A percentile compares a stretch with the other conserved stretches of the same genome.
These are phyloP conservation scores for Limnephilus auricula DNA, from an alignment of 2,888 invertebrate genomes.

Conservation along the genomic window DNA sequence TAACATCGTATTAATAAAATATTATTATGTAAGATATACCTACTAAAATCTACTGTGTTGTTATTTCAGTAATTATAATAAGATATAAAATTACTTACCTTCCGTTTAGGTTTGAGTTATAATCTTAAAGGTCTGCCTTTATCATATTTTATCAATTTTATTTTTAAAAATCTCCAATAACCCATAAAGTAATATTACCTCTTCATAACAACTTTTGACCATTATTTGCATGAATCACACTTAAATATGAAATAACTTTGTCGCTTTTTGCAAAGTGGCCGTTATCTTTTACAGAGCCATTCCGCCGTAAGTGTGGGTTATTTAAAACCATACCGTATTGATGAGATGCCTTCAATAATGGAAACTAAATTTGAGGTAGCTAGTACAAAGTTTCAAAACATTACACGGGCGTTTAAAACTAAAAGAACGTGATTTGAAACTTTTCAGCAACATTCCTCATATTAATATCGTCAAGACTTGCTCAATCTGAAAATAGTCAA, in stretches of 20 bases:
- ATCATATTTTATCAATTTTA: background rate
- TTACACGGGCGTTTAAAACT: background rate
- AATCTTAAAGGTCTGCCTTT: background rate
- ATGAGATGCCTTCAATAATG: background rate
- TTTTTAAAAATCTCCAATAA: background rate
- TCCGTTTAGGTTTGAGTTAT: background rate
- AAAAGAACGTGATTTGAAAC: background rate
- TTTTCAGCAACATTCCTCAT: background rate
- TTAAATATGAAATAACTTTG: background rate
- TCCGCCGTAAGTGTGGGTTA: background rate
- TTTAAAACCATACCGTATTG: background rate
- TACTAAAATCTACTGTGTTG: too few relatives aligned
- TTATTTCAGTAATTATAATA: too few relatives aligned
- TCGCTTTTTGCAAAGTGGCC: background rate
- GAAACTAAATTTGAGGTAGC: background rate
- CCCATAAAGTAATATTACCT: background rate
- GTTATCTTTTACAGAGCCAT: background rate
- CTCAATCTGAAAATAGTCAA: background rate
- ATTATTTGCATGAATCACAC: background rate
- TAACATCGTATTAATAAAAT: too few relatives aligned
- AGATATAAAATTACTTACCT: too few relatives aligned
- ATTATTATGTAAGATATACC: too few relatives aligned
- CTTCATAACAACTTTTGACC: background rate
- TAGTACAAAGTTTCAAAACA: background rate
- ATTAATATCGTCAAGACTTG: background rate